Conservation (phyloP, 1,140 invertebrate genomes). For the Conus ventricosus region DNA sequence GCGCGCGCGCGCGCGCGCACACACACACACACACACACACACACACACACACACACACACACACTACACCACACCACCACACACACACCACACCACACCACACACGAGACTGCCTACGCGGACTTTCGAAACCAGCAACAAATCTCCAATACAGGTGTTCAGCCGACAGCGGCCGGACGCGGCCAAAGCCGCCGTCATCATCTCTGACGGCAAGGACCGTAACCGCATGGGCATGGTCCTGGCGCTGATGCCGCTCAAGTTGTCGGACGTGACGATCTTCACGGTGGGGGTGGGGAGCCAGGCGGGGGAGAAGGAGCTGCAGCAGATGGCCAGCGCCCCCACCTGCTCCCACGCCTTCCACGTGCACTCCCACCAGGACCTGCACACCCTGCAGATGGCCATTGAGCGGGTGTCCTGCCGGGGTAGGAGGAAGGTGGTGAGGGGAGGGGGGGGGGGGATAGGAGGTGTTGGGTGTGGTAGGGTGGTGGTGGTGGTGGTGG, state of each 20-base stretch:
- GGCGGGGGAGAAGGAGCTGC: slow-evolving; percentile 22
- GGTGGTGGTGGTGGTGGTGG: too few relatives aligned
- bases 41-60: too few relatives aligned
- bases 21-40: too few relatives aligned
- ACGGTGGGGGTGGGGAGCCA: slow-evolving; percentile 28
- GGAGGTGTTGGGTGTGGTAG: too few relatives aligned
- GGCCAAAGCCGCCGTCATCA: slow-evolving; percentile 31
- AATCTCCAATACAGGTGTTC: slow-evolving; percentile 10
- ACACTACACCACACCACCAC: too few relatives aligned
- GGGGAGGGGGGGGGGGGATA: too few relatives aligned
- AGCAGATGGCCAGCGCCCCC: slow-evolving; percentile 37
- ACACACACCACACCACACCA: too few relatives aligned
- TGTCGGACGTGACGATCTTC: slow-evolving; percentile 26
- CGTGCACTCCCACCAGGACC: slow-evolving; percentile 37
- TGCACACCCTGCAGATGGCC: slow-evolving; percentile 41
- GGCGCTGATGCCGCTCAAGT: slow-evolving; percentile 17
- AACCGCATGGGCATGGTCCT: neutral
- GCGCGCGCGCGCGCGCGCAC: too few relatives aligned
- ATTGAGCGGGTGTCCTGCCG: slow-evolving; percentile 49
- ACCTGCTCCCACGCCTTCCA: slow-evolving; percentile 48
- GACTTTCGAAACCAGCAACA: too few relatives aligned
- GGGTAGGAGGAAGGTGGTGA: slow-evolving; percentile 35
- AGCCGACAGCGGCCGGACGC: slow-evolving; percentile 19
- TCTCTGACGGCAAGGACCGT: slow-evolving; percentile 38
- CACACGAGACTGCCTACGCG: too few relatives aligned